phyloP scores from a whole-genome alignment of 2,888 invertebrate genomes.

The Alviniconcha strummeri region DNA sequence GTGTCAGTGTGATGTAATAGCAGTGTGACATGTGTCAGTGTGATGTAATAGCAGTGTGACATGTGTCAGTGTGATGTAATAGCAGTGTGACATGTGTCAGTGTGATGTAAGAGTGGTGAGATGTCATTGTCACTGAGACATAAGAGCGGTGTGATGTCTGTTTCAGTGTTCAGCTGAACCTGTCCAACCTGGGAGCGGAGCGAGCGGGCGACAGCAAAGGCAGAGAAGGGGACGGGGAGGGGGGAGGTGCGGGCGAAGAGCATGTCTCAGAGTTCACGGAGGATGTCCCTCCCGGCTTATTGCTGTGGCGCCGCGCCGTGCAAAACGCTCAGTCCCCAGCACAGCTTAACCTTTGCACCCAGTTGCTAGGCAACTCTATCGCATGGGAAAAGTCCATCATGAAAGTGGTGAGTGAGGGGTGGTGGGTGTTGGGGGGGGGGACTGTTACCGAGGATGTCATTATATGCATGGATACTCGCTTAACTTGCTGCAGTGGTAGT shows the following conservation, averaged over 20 bases:
- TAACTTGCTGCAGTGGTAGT: no score
- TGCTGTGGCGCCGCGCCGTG: conserved; percentile 91
- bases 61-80: no score
- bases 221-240: conserved; percentile 11
- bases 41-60: no score
- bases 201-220: conserved; percentile 10
- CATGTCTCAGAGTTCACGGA: conserved; percentile 44
- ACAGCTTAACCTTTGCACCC: conserved; percentile 91
- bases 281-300: conserved; percentile 82
- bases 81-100: no score
- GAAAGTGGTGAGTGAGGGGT: conserved; percentile 90
- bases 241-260: conserved; percentile 40
- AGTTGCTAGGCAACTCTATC: conserved; percentile 90
- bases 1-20: no score
- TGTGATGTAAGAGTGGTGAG: no score
- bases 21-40: no score
- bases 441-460: no score
- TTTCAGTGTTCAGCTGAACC: conserved; percentile 62
- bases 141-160: neutral
- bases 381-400: conserved; percentile 99
- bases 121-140: no score
- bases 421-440: no score
- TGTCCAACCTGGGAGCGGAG: conserved; percentile 52
- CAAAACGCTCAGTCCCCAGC: conserved; percentile 89
- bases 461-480: no score